Percentiles rank a stretch among this genome's conserved stretches.
Conservation (phyloP, 2,797 vertebrate genomes). For the Enteromius unitaeniatus region DNA sequence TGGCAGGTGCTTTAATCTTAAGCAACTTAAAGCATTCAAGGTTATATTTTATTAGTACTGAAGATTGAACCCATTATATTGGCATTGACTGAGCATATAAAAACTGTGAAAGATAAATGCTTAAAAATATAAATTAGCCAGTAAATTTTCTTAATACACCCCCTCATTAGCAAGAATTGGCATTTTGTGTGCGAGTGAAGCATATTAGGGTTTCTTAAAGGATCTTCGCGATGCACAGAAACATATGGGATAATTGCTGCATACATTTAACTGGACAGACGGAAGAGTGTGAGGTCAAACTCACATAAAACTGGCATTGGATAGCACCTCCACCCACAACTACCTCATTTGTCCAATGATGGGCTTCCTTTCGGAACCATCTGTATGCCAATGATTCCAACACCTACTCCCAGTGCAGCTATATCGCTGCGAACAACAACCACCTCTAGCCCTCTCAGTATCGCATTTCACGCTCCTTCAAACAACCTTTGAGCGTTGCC, state of each 20-base stretch:
- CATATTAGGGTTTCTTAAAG: constrained; percentile 4
- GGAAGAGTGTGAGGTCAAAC: constrained; percentile 25
- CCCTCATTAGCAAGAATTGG: background rate
- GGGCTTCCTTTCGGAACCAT: constrained; percentile 24
- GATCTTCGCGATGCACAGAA: background rate
- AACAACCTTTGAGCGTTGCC: constrained; percentile 35
- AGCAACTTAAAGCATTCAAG: background rate
- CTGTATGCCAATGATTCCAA: constrained; percentile 5
- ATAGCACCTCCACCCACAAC: constrained; percentile 40
- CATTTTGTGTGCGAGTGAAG: background rate
- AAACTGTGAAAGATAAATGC: background rate
- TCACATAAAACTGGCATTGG: constrained; percentile 1
- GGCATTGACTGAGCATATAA: background rate
- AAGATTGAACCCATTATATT: background rate
- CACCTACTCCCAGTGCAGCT: constrained; percentile 25
- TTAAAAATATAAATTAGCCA: too few relatives aligned
- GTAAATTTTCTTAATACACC: background rate
- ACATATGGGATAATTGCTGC: constrained; percentile 40
- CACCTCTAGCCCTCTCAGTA: constrained; percentile 8
- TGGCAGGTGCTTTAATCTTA: background rate
- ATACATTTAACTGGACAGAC: constrained; percentile 28
- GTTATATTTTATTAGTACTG: background rate
- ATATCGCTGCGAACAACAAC: constrained; percentile 12
- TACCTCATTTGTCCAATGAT: background rate
- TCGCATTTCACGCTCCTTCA: constrained; percentile 24